Percentiles rank a stretch among this genome's conserved stretches.
phyloP scores from a whole-genome alignment of 2,113 vertebrate genomes.

The Coturnix japonica region DNA sequence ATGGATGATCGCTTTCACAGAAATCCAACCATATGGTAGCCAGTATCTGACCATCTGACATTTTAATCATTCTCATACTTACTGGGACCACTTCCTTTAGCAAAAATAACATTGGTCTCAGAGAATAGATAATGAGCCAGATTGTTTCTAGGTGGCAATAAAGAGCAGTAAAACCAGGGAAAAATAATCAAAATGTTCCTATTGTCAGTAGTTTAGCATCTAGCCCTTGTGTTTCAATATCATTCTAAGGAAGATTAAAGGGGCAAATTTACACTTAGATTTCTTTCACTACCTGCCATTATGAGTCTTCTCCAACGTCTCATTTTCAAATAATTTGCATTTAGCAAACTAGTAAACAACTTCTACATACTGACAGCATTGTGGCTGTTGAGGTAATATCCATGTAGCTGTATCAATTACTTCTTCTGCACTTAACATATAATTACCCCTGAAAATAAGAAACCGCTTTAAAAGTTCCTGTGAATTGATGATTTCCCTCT shows the following conservation, averaged over 20 bases:
- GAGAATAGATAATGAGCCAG: not conserved
- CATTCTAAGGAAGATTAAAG: not conserved
- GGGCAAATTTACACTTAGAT: not conserved
- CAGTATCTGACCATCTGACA: not conserved
- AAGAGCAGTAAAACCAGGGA: not conserved
- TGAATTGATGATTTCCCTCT: not conserved
- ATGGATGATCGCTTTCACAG: not conserved
- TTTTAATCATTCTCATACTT: not conserved
- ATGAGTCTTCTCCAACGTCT: not conserved
- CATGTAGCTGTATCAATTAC: slow-evolving; percentile 19
- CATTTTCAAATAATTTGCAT: not conserved
- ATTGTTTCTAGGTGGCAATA: not conserved
- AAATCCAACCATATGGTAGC: not conserved
- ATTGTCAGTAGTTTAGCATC: not conserved
- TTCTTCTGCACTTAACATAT: not conserved
- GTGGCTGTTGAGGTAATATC: not conserved
- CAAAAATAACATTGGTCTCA: not conserved
- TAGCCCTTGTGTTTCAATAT: not conserved
- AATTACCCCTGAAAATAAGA: slow-evolving; percentile 43
- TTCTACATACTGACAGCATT: not conserved
- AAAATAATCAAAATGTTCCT: not conserved
- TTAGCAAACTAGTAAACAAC: not conserved
- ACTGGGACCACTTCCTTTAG: not conserved
- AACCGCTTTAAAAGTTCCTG: slow-evolving; percentile 18
- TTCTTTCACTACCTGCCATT: not conserved